Evolutionary conservation across 2,113 vertebrate genomes (phyloP).

Genomic region (Balaeniceps rex): DNA sequence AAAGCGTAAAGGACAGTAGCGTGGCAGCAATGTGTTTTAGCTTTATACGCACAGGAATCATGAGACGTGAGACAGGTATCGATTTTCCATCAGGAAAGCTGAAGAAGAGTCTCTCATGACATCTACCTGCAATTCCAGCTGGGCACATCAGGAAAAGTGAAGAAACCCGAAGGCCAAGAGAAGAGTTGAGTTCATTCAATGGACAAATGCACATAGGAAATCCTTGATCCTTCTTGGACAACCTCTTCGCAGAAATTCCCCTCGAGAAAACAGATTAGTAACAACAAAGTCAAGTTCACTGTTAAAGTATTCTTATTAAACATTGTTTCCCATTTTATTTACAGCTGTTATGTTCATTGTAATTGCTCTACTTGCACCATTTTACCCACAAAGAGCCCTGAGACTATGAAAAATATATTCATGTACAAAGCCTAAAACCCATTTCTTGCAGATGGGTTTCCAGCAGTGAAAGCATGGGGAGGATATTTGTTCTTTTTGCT

Average conservation of each 20-base stretch:
- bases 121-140: background rate
- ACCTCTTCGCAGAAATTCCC: background rate
- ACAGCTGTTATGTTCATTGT: accelerated
- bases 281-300: background rate
- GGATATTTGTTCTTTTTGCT: background rate
- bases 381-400: background rate
- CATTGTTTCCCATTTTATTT: background rate
- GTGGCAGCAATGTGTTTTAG: background rate
- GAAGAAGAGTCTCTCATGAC: background rate
- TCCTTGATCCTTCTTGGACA: background rate
- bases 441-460: background rate
- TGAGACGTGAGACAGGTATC: background rate
- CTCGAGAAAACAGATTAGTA: background rate
- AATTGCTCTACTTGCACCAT: background rate
- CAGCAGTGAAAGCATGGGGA: background rate
- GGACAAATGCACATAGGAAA: accelerated
- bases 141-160: background rate
- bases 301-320: background rate
- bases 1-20: background rate
- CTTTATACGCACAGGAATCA: background rate
- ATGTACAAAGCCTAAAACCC: background rate
- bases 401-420: background rate
- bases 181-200: background rate
- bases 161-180: background rate
- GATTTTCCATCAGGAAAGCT: background rate